These are phyloP conservation scores for Trematocara zebra DNA, from an alignment of 2,113 vertebrate genomes.

Conservation along the genomic window DNA sequence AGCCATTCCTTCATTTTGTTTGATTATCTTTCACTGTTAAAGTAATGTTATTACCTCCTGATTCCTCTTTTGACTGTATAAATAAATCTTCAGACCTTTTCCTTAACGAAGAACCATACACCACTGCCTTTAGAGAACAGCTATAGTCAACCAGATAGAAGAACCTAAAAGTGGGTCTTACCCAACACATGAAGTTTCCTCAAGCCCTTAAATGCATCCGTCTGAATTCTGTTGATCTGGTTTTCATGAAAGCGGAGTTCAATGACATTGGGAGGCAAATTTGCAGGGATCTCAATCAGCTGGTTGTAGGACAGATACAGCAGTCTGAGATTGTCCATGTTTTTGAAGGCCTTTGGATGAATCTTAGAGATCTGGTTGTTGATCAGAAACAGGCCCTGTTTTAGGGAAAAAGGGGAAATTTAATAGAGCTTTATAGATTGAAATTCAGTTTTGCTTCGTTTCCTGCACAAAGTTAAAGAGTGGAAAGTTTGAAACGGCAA, in stretches of 20 bases:
- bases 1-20: neutral
- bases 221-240: conserved; percentile 86
- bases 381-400: conserved; percentile 89
- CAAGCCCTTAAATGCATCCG: conserved; percentile 86
- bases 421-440: neutral
- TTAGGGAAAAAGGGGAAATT: neutral
- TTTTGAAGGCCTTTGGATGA: conserved; percentile 89
- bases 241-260: conserved; percentile 95
- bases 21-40: neutral
- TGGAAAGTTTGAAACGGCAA: neutral
- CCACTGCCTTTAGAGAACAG: neutral
- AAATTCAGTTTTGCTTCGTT: neutral
- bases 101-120: neutral
- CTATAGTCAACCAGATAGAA: neutral
- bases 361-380: conserved; percentile 93
- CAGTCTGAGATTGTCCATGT: conserved; percentile 81
- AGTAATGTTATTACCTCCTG: neutral
- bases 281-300: conserved; percentile 85
- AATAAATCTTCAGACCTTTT: neutral
- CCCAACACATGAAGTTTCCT: conserved; percentile 91
- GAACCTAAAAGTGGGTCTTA: conserved; percentile 33
- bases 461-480: neutral
- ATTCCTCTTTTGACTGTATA: neutral
- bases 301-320: conserved; percentile 92
- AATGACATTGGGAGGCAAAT: conserved; percentile 84